phyloP scores from a whole-genome alignment of 2,797 vertebrate genomes.

The Dendrocincla tyrannina region DNA sequence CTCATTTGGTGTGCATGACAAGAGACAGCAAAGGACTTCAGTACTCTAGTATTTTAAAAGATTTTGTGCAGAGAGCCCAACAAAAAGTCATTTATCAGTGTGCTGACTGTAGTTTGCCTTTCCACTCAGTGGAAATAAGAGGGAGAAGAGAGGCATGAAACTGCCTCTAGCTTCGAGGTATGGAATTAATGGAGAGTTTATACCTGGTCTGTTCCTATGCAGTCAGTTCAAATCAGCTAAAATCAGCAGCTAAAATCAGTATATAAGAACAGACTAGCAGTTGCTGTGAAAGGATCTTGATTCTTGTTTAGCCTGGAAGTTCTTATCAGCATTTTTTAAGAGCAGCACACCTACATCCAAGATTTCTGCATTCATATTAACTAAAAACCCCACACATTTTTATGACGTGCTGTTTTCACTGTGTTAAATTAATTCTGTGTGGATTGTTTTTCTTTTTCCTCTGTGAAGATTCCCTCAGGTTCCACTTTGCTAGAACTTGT shows the following conservation, averaged over 20 bases:
- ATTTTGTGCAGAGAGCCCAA: not conserved
- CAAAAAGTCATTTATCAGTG: not conserved
- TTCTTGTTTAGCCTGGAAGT: not conserved
- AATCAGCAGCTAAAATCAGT: not conserved
- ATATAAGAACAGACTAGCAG: not conserved
- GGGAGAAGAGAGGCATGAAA: not conserved
- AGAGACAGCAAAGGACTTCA: not conserved
- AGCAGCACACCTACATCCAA: not conserved
- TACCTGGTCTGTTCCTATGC: not conserved
- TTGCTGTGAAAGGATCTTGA: not conserved
- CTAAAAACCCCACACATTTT: not conserved
- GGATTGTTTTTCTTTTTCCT: not conserved
- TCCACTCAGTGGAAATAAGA: not conserved
- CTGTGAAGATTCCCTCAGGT: not conserved
- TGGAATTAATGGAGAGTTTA: not conserved
- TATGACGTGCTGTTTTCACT: rapidly evolving
- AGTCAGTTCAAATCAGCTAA: not conserved
- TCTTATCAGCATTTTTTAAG: not conserved
- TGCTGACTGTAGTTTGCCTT: not conserved
- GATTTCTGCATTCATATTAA: not conserved
- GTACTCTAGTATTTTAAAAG: not conserved
- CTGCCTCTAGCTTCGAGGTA: not conserved
- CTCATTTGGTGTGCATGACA: not conserved
- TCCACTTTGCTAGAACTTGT: not conserved
- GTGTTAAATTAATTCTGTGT: not conserved